These are phyloP conservation scores for Glaucopsyche alexis DNA, from an alignment of 2,888 invertebrate genomes.

Conservation along the genomic window DNA sequence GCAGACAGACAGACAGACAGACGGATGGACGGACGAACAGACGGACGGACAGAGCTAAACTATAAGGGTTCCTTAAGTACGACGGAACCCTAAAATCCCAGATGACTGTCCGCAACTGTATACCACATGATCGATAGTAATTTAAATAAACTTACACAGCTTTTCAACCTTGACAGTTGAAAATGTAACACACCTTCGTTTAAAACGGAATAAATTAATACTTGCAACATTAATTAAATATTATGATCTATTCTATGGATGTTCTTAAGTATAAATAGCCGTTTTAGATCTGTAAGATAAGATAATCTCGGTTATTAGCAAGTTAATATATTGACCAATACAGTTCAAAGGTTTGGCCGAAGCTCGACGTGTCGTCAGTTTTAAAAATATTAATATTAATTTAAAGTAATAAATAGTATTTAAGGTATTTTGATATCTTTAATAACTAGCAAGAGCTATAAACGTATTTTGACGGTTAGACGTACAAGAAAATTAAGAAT, in stretches of 20 bases:
- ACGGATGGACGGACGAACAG: no score
- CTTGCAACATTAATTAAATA: conserved; percentile 1
- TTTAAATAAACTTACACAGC: background rate
- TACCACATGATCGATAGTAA: background rate
- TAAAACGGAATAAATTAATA: background rate
- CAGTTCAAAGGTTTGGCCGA: background rate
- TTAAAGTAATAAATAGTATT: no score
- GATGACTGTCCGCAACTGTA: background rate
- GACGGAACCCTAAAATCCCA: no score
- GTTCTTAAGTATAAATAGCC: background rate
- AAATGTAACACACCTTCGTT: conserved; percentile 12
- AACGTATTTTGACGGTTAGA: no score
- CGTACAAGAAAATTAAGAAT: no score
- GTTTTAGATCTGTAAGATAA: conserved; percentile 3
- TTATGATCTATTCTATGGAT: conserved; percentile 7
- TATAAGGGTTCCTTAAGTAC: no score
- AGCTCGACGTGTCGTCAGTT: no score
- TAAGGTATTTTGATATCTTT: no score
- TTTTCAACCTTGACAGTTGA: background rate
- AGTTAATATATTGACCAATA: background rate
- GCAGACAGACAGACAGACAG: no score
- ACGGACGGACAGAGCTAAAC: no score
- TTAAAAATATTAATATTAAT: no score
- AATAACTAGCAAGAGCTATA: no score
- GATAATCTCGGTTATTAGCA: background rate